Conservation (phyloP, 1,140 invertebrate species). For the Pollicipes pollicipes region DNA sequence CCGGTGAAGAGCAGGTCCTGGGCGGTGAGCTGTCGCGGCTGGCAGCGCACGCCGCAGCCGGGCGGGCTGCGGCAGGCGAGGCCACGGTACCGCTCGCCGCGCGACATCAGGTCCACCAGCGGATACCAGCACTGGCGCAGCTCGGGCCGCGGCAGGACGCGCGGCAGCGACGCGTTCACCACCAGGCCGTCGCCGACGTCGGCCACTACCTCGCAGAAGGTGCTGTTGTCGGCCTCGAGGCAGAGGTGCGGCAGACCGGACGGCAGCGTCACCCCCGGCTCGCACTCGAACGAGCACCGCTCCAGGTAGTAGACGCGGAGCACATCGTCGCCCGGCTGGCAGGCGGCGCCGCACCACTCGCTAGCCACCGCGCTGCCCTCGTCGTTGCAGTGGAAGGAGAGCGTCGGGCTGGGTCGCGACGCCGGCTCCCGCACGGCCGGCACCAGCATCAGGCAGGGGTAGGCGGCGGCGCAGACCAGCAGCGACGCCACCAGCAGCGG, state of each 20-base stretch:
- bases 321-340: background rate
- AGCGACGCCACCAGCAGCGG: constrained; percentile 47
- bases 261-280: background rate
- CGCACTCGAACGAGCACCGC: background rate
- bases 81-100: constrained; percentile 11
- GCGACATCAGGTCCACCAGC: constrained; percentile 10
- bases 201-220: constrained; percentile 17
- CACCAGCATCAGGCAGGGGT: constrained; percentile 19
- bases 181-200: constrained; percentile 32
- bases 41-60: constrained; percentile 42
- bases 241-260: background rate
- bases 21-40: constrained; percentile 38
- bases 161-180: constrained; percentile 33
- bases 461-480: constrained; percentile 34
- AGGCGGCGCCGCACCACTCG: background rate
- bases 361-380: background rate
- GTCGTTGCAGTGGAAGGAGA: background rate
- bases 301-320: background rate
- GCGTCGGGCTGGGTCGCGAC: background rate
- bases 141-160: constrained; percentile 28
- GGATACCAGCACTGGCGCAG: constrained; percentile 21
- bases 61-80: constrained; percentile 34
- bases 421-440: background rate
- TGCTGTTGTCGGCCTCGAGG: background rate
- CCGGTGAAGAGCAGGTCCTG: background rate